Conservation (phyloP, 2,888 invertebrate species). For the Drosophila neonasuta region DNA sequence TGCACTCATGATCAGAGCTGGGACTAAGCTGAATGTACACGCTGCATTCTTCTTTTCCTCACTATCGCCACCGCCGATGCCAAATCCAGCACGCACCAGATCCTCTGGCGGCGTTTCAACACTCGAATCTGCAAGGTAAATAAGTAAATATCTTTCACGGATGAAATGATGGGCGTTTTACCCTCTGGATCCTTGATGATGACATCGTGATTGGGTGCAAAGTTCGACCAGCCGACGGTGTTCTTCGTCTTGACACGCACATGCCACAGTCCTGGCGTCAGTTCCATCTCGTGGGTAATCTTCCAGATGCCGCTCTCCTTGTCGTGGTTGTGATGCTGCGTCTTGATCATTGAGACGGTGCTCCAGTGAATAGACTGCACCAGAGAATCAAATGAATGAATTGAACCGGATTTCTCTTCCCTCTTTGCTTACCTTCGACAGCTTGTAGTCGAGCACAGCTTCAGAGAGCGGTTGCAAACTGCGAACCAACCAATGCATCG, state of each 20-base stretch:
- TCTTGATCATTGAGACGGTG: constrained; percentile 74
- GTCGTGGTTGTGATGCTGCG: constrained; percentile 73
- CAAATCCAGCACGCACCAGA: constrained; percentile 70
- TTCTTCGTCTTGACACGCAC: constrained; percentile 79
- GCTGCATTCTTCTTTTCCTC: constrained; percentile 12
- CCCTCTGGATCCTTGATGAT: constrained; percentile 63
- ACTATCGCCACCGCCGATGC: constrained; percentile 18
- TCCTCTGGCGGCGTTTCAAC: constrained; percentile 64
- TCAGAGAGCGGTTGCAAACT: constrained; percentile 80
- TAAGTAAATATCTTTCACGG: not conserved
- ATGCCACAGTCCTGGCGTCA: constrained; percentile 79
- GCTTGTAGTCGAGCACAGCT: constrained; percentile 79
- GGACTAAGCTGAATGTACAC: constrained; percentile 2
- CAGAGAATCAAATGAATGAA: not conserved
- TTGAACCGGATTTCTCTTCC: not conserved
- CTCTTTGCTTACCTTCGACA: constrained; percentile 73
- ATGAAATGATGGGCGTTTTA: not conserved
- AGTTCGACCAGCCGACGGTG: constrained; percentile 79
- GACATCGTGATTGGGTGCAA: constrained; percentile 76
- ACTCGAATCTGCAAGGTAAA: constrained; percentile 23
- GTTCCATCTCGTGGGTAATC: constrained; percentile 78
- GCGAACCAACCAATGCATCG: constrained; percentile 79
- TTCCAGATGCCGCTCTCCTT: constrained; percentile 79
- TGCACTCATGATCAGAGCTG: constrained; percentile 15
- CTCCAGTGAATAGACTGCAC: constrained; percentile 78